phyloP scores from a whole-genome alignment of 1,140 invertebrate species.

The Lepidurus apus region DNA sequence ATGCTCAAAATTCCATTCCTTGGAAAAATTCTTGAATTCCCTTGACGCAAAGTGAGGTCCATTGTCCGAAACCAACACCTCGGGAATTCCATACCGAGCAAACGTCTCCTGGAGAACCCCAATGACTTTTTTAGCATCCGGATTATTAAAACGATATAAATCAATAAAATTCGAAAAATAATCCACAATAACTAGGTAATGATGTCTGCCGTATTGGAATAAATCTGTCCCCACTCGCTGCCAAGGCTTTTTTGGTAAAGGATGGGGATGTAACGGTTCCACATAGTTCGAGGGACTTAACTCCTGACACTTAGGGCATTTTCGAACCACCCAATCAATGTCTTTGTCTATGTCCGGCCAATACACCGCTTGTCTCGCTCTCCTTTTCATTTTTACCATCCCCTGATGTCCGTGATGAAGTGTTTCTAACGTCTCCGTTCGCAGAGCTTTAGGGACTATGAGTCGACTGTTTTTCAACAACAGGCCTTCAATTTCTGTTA shows the following conservation, averaged over 20 bases:
- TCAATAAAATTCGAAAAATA: conserved; percentile 24
- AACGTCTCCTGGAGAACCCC: conserved; percentile 41
- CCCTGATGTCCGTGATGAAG: conserved; percentile 32
- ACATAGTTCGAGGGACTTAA: conserved; percentile 40
- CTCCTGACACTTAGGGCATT: conserved; percentile 44
- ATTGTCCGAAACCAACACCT: conserved; percentile 46
- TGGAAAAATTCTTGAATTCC: conserved; percentile 45
- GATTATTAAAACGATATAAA: conserved; percentile 5
- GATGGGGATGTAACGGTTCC: conserved; percentile 43
- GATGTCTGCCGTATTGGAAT: conserved; percentile 36
- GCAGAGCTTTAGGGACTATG: conserved; percentile 29
- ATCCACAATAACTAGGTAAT: conserved; percentile 17
- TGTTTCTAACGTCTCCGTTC: conserved; percentile 27
- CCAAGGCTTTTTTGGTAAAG: conserved; percentile 40
- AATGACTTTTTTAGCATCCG: conserved; percentile 25
- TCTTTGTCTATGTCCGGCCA: conserved; percentile 48
- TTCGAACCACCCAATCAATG: conserved; percentile 44
- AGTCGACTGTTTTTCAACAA: conserved; percentile 25
- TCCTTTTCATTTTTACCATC: conserved; percentile 42
- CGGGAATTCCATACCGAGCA: conserved; percentile 44
- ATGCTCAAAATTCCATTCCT: conserved; percentile 43
- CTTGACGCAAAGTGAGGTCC: conserved; percentile 45
- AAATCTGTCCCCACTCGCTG: conserved; percentile 43
- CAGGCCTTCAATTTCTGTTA: conserved; percentile 25
- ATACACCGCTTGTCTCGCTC: conserved; percentile 45